These are phyloP conservation scores for Pristionchus maxplancki DNA, from an alignment of 2,888 invertebrate genomes.

Conservation along the genomic window DNA sequence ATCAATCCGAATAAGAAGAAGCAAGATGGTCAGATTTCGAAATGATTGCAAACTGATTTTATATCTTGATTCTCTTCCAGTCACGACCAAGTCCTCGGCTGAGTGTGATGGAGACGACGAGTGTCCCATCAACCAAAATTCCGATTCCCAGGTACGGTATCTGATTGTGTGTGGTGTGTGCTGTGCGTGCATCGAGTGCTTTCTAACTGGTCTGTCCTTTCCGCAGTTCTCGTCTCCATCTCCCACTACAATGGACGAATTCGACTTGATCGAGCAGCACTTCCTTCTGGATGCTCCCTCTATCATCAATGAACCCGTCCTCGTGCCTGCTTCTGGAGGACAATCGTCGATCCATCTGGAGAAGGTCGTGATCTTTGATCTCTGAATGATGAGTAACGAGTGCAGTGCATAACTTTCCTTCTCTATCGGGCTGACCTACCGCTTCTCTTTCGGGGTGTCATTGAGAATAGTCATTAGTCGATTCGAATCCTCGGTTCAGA, in stretches of 20 bases:
- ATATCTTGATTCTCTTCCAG: neutral
- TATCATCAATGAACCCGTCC: neutral
- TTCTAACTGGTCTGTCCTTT: neutral
- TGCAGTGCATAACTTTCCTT: neutral
- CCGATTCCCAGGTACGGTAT: slow-evolving; percentile 14
- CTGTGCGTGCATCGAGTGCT: slow-evolving; percentile 23
- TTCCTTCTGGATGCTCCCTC: slow-evolving; percentile 9
- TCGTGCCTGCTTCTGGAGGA: slow-evolving; percentile 1
- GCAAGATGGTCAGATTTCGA: neutral
- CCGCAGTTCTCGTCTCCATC: neutral
- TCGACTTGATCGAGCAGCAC: slow-evolving; percentile 24
- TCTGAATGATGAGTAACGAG: neutral
- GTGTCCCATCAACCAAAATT: neutral
- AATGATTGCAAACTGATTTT: neutral
- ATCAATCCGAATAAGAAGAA: slow-evolving; percentile 21
- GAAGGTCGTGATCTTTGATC: slow-evolving; percentile 36
- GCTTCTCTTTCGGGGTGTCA: slow-evolving; percentile 9
- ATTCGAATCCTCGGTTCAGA: slow-evolving; percentile 28
- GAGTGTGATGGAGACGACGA: slow-evolving; percentile 6
- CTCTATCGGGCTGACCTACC: neutral
- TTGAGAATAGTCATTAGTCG: neutral
- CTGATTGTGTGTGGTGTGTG: slow-evolving; percentile 21
- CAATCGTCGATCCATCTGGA: neutral
- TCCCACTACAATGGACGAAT: neutral
- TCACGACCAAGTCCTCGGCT: neutral